A percentile compares a stretch with the other conserved stretches of the same genome.
Conservation (phyloP, 2,113 vertebrate species). For the Cebidichthys violaceus region DNA sequence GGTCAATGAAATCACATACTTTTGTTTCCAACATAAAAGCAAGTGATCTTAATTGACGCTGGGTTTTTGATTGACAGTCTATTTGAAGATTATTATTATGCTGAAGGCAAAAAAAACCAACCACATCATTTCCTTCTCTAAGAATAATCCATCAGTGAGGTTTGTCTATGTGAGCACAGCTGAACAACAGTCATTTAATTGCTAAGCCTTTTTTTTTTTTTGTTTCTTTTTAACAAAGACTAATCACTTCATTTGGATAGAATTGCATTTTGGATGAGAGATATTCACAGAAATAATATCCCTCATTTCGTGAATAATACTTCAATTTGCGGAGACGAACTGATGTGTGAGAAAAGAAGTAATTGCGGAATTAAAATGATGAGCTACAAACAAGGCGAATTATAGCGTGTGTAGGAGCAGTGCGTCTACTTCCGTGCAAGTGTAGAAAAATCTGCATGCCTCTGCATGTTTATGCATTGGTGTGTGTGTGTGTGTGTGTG, state of each 20-base stretch:
- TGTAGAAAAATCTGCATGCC: background rate
- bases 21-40: background rate
- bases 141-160: slow-evolving; percentile 30
- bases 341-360: slow-evolving; percentile 15
- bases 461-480: slow-evolving; percentile 39
- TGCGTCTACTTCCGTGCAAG: slow-evolving; percentile 8
- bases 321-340: slow-evolving; percentile 27
- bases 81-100: slow-evolving; percentile 9
- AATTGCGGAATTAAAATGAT: slow-evolving; percentile 22
- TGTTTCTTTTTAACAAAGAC: slow-evolving; percentile 39
- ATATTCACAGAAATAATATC: slow-evolving; percentile 32
- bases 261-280: slow-evolving; percentile 32
- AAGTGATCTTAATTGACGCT: slow-evolving; percentile 8
- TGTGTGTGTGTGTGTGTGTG: slow-evolving; percentile 16
- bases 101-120: background rate
- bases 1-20: background rate
- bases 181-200: slow-evolving; percentile 40
- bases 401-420: background rate
- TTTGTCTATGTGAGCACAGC: slow-evolving; percentile 35
- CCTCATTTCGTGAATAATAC: slow-evolving; percentile 30
- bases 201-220: slow-evolving; percentile 13
- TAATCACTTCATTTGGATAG: slow-evolving; percentile 49
- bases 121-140: background rate
- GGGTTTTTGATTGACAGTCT: slow-evolving; percentile 3
- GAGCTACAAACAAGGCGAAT: slow-evolving; percentile 3